Evolutionary conservation across 1,140 invertebrate species (phyloP), one percentile per base, ranked within the genome.

Genomic region (Trichogramma pretiosum): DNA sequence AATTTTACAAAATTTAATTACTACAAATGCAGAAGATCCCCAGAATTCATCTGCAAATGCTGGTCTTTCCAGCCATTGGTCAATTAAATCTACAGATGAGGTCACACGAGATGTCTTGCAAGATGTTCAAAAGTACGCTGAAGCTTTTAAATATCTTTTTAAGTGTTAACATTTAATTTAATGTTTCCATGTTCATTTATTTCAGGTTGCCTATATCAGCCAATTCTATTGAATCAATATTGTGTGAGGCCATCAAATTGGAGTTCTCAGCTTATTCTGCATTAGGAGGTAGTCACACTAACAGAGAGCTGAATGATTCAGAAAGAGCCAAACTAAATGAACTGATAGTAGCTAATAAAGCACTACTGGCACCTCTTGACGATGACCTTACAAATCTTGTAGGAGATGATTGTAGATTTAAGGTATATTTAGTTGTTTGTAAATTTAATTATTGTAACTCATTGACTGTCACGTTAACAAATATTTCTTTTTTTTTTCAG

Each of bases 311-410:
- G 3, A 89, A 89, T 63, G 85, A 88, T 63, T 80, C 84, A 10
- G 88, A 91, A 66, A 74, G 79, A 56, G 80, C 81, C 10, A 90
- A 91, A 65, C 63, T 93, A 30, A 84, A 86, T 53, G 88, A 93
- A 65, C 66, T 93, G 14, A 82, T 89, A 35, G 75, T 87, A 2
- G 88, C 89, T 1, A 87, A 89, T 63, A 86, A 89, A 67, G 84
- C 85, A 3, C 70, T 91, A 10, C 74, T 84, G 53, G 83, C 83
- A 36, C 89, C 89, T 17, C 72, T 92, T 1, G 85, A 89, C 52
- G 84, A 89, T 47, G 86, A 89, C 62, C 72, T 85, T 14, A 79
- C 79, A n/a, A 79, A 76, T 63, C 68, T 84, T 16, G 69, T 79
- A 54, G 77, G 65, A 61, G 79, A 78, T 39, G 73, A 80, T 57